A percentile compares a stretch with the other conserved stretches of the same genome.
These are phyloP conservation scores for Xenopus petersii DNA, from an alignment of 2,797 vertebrate species.

Conservation along the genomic window DNA sequence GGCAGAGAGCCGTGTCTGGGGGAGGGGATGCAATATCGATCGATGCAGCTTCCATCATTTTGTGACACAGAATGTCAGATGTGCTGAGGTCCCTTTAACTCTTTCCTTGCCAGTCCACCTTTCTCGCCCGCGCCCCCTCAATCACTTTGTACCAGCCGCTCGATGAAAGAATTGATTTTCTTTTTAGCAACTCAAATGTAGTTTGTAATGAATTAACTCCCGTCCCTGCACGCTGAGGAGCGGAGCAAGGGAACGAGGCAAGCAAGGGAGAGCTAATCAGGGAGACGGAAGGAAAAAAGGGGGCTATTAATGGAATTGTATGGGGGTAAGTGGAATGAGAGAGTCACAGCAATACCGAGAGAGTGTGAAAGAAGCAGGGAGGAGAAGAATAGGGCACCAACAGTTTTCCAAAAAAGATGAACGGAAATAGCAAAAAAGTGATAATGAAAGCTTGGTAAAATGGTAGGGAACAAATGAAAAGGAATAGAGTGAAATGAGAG, in stretches of 20 bases:
- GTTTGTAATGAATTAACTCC: conserved; percentile 50
- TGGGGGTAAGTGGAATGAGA: background rate
- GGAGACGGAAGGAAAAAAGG: conserved; percentile 7
- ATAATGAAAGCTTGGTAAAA: background rate
- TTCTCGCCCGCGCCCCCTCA: conserved; percentile 34
- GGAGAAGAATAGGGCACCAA: background rate
- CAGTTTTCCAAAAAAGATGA: background rate
- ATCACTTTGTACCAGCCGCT: conserved; percentile 45
- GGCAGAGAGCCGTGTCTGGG: conserved; percentile 33
- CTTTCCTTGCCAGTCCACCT: conserved; percentile 48
- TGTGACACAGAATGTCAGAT: conserved; percentile 43
- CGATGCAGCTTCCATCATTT: conserved; percentile 46
- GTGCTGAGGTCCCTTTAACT: conserved; percentile 52
- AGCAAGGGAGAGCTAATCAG: conserved; percentile 44
- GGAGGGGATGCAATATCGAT: conserved; percentile 42
- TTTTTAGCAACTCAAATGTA: conserved; percentile 51
- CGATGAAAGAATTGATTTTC: conserved; percentile 50
- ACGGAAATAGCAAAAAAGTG: background rate
- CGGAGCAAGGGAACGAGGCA: conserved; percentile 36
- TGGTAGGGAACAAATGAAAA: too few relatives aligned
- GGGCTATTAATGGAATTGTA: background rate
- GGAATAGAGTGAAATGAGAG: background rate
- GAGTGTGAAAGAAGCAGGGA: background rate
- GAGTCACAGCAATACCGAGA: background rate
- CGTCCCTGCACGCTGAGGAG: conserved; percentile 44